Evolutionary conservation across 2,113 vertebrate species (phyloP), one percentile per base, ranked within the genome.

Genomic region (Pitta sordida): DNA sequence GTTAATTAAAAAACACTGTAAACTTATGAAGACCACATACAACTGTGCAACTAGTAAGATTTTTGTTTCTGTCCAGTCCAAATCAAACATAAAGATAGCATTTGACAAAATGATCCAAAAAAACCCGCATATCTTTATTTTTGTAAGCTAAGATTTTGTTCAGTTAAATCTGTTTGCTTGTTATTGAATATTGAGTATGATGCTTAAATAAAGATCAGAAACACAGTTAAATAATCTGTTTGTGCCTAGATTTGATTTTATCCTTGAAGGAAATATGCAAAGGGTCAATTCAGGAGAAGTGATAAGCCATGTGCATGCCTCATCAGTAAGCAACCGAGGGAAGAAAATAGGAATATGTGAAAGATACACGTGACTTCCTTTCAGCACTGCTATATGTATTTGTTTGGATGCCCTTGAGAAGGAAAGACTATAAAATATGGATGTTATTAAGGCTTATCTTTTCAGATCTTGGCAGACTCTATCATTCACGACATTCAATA

Each of bases 401-500:
- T 51, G 15, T 79, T 69, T 92, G 81, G 39, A 46, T 86, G 88
- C 94, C 91, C 92, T 95, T 96, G 90, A 90, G 88, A 95, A 92
- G 51, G 55, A 83, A 95, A 90, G 46, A 65, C 64, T 73, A 30
- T 88, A 96, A 88, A 94, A 88, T 79, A 88, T 79, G 78, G 76
- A 60, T 71, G 39, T 80, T 91, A 88, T 95, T 95, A 86, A 82
- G 41, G 59, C 46, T 95, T 95, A 88, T 95, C 79, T 93, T 88
- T 63, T 95, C 79, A 88, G 44, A 90, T 86, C 94, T 88, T 2
- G 1, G 55, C 49, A 71, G 52, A 86, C 87, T 94, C 85, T 94
- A 51, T 74, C 93, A 78, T 90, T 96, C 84, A 90, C 3, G 18
- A 76, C 59, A 53, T 79, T 91, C 82, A 78, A 75, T 80, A 86